Percentiles rank a stretch among this genome's conserved stretches.
phyloP scores from a whole-genome alignment of 2,888 invertebrate genomes.

The Ptilodon capucinus region DNA sequence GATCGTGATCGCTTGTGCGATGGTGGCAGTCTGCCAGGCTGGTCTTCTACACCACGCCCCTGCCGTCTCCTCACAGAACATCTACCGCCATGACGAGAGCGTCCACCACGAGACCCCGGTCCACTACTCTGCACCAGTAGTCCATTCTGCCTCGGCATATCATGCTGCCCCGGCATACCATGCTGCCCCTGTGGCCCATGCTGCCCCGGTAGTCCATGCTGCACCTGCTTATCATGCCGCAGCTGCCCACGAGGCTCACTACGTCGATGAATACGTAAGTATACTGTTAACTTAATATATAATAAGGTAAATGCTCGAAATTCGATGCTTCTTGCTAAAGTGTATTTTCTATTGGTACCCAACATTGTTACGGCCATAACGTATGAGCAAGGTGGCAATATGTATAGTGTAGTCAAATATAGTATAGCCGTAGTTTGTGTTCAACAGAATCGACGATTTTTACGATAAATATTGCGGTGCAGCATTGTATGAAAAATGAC shows the following conservation, averaged over 20 bases:
- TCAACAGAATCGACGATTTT: too few species aligned
- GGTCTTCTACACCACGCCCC: conserved; percentile 71
- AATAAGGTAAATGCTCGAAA: too few species aligned
- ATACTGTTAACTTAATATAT: too few species aligned
- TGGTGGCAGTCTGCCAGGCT: conserved; percentile 67
- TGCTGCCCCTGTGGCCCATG: conserved; percentile 21
- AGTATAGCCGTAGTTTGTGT: too few species aligned
- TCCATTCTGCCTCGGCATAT: conserved; percentile 36
- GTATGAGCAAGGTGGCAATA: too few species aligned
- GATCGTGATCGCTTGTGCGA: conserved; percentile 62
- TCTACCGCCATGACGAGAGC: conserved; percentile 66
- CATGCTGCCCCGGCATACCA: conserved; percentile 36
- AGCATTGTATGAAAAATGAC: too few species aligned
- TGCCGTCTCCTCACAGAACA: conserved; percentile 76
- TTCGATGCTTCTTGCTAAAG: too few species aligned
- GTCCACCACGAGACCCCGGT: conserved; percentile 61
- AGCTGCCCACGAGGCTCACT: conserved; percentile 53
- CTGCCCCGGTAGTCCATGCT: conserved; percentile 28
- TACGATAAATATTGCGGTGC: too few species aligned
- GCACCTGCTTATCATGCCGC: conserved; percentile 29
- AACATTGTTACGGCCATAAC: too few species aligned
- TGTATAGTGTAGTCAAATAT: too few species aligned
- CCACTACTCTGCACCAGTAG: conserved; percentile 50
- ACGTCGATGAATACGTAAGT: conserved; percentile 76
- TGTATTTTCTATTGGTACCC: too few species aligned